These are phyloP conservation scores for Mycetomoellerius zeteki DNA, from an alignment of 1,140 invertebrate genomes.

Conservation along the genomic window DNA sequence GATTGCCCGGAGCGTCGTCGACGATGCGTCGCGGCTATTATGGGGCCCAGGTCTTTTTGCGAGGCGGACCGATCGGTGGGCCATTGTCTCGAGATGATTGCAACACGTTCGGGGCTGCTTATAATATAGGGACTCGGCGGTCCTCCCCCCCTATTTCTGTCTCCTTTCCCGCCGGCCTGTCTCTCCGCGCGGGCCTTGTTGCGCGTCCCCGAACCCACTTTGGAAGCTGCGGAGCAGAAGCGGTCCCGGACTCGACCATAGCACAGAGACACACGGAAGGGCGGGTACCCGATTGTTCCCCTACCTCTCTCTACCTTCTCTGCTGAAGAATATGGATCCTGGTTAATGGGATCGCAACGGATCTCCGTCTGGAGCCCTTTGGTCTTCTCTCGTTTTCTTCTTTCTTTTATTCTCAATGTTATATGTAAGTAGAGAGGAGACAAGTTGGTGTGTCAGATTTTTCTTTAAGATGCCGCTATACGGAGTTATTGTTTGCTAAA, in stretches of 20 bases:
- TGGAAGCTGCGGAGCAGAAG: conserved; percentile 68
- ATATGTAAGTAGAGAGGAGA: conserved; percentile 4
- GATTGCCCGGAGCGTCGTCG: conserved; percentile 78
- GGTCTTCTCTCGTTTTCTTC: conserved; percentile 1
- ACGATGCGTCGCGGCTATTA: conserved; percentile 83
- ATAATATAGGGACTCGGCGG: conserved; percentile 83
- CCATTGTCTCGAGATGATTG: conserved; percentile 86
- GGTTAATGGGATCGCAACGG: conserved; percentile 74
- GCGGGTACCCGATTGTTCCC: conserved; percentile 69
- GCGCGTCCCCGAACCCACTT: conserved; percentile 51
- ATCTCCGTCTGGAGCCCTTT: conserved; percentile 60
- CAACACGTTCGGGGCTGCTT: conserved; percentile 86
- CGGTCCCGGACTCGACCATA: conserved; percentile 52
- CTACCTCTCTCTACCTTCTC: conserved; percentile 2
- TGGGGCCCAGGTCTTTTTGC: conserved; percentile 84
- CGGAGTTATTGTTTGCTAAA: neutral
- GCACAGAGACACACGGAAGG: conserved; percentile 77
- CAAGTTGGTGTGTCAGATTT: conserved; percentile 6
- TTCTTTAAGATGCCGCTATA: neutral
- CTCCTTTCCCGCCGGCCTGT: conserved; percentile 59
- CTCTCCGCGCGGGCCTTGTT: conserved; percentile 50
- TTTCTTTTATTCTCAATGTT: conserved; percentile 38
- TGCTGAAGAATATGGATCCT: conserved; percentile 68
- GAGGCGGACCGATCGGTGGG: conserved; percentile 80
- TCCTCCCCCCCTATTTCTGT: conserved; percentile 52